Base-by-base conservation (phyloP, 1,140 invertebrate species). In the Ericerus pela region DNA sequence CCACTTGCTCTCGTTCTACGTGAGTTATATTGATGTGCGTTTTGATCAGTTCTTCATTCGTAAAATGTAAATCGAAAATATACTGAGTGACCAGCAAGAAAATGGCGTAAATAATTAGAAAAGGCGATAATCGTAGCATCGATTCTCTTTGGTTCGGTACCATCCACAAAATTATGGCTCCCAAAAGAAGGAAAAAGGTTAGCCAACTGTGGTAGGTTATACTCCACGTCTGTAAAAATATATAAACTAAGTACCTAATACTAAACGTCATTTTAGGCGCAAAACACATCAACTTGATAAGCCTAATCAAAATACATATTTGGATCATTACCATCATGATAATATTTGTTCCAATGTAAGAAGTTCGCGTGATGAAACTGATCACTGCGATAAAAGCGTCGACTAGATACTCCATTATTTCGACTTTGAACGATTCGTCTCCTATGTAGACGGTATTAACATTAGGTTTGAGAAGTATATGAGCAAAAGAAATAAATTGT, bases 141-240 rank as follows among this genome's bases (percentile, higher is more conserved):
- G 85, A 84, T 56, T 82, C 80, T 18, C 95, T 75, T 66, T 97
- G 94, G 70, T 96, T 84, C n/a, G 80, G 90, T 62, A 95, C 80
- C 75, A 98, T 85, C 95, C 95, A 99, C 28, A 98, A 76, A 28
- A 96, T 71, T 67, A 94, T 90, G 0, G 95, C 92, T 81, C 85
- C 90, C 54, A 98, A 69, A 2, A 99, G 73, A 26, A 97, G 77
- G 5, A 93, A 83, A 67, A 98, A 96, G 0, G 94, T 94, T 54
- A 97, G 73, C 89, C 94, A 97, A 66, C 90, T 95, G 70, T 97
- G 92, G 68, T 93, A 99, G 61, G 94, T 91, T 65, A 99, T 96
- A 66, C 92, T 96, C 95, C 95, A 99, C 1, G 88, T 85, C 90
- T 86, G 61, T 26, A 65, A 58, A 56, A 60, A 63, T 53, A 60